Evolutionary conservation across 2,888 invertebrate genomes (phyloP).

Genomic region (Sipha maydis): DNA sequence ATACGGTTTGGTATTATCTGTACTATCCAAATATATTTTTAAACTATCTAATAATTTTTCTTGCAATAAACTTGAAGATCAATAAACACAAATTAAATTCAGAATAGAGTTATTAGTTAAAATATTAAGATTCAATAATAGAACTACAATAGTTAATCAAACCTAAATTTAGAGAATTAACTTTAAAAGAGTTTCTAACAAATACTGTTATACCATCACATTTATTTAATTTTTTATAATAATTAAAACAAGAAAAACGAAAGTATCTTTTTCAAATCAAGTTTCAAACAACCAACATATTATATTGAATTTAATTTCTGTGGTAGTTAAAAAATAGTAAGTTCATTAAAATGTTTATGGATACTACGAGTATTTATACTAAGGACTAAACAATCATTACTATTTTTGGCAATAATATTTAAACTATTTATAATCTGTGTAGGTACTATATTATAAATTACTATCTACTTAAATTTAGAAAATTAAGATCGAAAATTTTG

Average conservation of each 20-base stretch:
- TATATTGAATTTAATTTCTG: not conserved
- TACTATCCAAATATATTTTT: not conserved
- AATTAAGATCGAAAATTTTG: conserved; percentile 5
- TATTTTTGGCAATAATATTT: not conserved
- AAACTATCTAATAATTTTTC: not conserved
- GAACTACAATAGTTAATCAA: not conserved
- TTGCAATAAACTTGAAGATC: not conserved
- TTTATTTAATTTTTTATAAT: conserved; percentile 18
- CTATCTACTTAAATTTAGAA: conserved; percentile 9
- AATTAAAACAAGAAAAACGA: not conserved
- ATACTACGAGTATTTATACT: conserved; percentile 5
- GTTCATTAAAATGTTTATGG: conserved; percentile 16
- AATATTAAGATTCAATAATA: not conserved
- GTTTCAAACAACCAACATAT: conserved; percentile 27
- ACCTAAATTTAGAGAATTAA: not conserved
- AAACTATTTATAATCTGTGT: conserved; percentile 6
- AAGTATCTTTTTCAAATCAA: not conserved
- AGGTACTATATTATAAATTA: conserved; percentile 20
- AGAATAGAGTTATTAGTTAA: not conserved
- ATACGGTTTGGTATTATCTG: not conserved
- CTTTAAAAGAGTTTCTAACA: not conserved
- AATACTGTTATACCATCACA: not conserved
- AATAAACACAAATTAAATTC: conserved; percentile 6
- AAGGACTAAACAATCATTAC: not conserved
- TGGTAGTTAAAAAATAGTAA: not conserved